Evolutionary conservation across 30 jellyfish, hydroid and myxozoan species (phyloP).

Genomic region (Chrysaora quinquecirrha): DNA sequence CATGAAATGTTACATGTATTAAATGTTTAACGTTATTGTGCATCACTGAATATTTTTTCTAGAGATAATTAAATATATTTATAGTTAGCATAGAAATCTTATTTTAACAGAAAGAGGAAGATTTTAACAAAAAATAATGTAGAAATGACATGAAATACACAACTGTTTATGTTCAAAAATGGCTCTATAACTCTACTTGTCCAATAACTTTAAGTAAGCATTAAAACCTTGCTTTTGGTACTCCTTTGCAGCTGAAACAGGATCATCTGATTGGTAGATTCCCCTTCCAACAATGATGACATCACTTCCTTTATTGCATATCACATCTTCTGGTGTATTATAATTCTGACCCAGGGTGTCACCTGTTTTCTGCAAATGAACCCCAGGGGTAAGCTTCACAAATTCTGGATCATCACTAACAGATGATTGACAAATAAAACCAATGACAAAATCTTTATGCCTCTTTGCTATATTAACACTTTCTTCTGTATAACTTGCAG

Average conservation of each 20-base stretch:
- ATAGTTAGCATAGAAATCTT: too few species aligned
- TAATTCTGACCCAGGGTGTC: constrained; percentile 94
- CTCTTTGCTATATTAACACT: constrained; percentile 73
- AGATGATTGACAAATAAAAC: constrained; percentile 79
- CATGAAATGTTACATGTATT: too few species aligned
- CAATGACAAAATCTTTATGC: constrained; percentile 76
- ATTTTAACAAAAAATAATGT: too few species aligned
- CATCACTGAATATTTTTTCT: too few species aligned
- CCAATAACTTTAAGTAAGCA: constrained; percentile 70
- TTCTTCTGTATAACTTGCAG: constrained; percentile 46
- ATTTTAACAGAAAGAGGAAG: too few species aligned
- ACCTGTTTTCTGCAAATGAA: constrained; percentile 60
- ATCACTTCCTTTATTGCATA: constrained; percentile 76
- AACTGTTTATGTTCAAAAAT: too few species aligned
- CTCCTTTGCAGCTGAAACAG: constrained; percentile 73
- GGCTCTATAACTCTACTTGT: too few species aligned
- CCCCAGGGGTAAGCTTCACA: constrained; percentile 96
- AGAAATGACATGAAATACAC: too few species aligned
- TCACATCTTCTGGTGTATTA: constrained; percentile 84
- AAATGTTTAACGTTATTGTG: too few species aligned
- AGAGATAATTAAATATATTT: too few species aligned
- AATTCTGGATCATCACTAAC: constrained; percentile 71
- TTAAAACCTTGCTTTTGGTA: constrained; percentile 73
- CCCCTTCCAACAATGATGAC: constrained; percentile 97
- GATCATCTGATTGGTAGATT: constrained; percentile 70